Percentiles rank a stretch among this genome's conserved stretches.
Conservation (phyloP, 2,797 vertebrate genomes). For the Gymnothorax javanicus region DNA sequence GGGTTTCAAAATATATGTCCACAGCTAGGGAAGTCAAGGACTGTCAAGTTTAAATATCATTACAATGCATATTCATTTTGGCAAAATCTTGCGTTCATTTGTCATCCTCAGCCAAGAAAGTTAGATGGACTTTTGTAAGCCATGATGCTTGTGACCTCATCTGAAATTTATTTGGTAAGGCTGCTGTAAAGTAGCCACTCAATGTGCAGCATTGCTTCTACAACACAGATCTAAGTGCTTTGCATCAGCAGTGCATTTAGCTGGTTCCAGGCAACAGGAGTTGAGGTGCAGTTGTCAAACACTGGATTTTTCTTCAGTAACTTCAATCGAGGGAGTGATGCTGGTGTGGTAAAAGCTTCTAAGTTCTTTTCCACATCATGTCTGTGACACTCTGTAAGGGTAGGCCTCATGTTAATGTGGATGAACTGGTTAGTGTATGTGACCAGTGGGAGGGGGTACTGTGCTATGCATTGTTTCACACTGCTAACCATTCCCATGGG, state of each 20-base stretch:
- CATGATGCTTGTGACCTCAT: background rate
- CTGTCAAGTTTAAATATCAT: background rate
- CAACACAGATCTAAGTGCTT: background rate
- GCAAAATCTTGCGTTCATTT: background rate
- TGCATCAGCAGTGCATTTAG: background rate
- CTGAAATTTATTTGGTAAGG: background rate
- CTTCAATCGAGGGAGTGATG: background rate
- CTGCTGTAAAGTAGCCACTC: background rate
- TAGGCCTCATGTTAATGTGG: background rate
- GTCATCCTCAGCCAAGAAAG: background rate
- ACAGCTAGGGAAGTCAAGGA: background rate
- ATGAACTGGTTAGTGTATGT: background rate
- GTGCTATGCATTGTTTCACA: background rate
- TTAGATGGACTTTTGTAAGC: conserved; percentile 5
- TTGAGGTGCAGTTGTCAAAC: background rate
- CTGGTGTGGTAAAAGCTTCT: background rate
- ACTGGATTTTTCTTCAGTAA: background rate
- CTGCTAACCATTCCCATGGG: background rate
- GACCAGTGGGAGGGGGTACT: background rate
- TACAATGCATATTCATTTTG: background rate
- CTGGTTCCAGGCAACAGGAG: background rate
- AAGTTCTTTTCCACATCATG: background rate
- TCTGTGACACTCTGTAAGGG: background rate
- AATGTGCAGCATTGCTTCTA: background rate
- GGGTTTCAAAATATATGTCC: conserved; percentile 7